These are phyloP conservation scores for Cataglyphis hispanica DNA, from an alignment of 1,140 invertebrate species.

Conservation along the genomic window DNA sequence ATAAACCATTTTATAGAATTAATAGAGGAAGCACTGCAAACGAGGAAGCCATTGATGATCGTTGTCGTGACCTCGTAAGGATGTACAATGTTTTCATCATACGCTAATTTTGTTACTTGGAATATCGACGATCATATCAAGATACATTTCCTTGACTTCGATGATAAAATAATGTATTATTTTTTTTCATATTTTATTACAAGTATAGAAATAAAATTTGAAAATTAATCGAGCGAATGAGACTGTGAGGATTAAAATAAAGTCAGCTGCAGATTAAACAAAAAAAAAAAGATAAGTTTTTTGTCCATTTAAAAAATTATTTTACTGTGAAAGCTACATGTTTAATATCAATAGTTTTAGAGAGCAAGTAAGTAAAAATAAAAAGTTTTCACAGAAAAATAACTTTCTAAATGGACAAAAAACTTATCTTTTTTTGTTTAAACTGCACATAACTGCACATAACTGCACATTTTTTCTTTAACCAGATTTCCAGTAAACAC, in stretches of 20 bases:
- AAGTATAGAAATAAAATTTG: neutral
- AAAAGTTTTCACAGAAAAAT: neutral
- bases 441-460: too few species aligned
- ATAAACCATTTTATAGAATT: constrained; percentile 70
- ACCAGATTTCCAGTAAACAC: too few species aligned
- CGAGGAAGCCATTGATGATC: constrained; percentile 70
- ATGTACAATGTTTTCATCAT: constrained; percentile 17
- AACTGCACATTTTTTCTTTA: too few species aligned
- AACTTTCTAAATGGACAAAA: neutral
- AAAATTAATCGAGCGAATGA: neutral
- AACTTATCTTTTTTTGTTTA: neutral
- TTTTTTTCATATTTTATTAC: neutral
- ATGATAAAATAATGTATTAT: neutral
- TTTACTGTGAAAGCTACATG: neutral
- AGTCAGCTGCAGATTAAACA: neutral
- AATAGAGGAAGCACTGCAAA: constrained; percentile 72
- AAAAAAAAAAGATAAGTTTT: neutral
- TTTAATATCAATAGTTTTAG: neutral
- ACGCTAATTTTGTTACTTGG: neutral
- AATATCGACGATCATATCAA: neutral
- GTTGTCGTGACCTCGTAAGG: constrained; percentile 65
- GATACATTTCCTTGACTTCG: neutral
- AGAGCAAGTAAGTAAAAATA: neutral
- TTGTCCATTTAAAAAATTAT: neutral
- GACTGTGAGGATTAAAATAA: neutral